Evolutionary conservation across 1,140 invertebrate species (phyloP).

Genomic region (Ceratina australensis): DNA sequence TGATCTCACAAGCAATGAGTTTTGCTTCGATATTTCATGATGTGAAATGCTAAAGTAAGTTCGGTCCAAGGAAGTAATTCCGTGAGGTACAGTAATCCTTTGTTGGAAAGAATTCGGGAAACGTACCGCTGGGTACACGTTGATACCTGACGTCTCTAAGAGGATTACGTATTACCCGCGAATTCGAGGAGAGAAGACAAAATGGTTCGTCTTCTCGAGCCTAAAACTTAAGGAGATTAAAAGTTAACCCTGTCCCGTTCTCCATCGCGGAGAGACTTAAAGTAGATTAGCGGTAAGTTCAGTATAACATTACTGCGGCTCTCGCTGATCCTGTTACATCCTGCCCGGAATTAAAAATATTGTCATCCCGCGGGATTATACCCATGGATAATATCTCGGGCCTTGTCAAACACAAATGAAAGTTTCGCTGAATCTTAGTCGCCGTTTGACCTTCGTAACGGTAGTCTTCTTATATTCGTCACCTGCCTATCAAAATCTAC

Average conservation of each 20-base stretch:
- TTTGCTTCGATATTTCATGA: too few species aligned
- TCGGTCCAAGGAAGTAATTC: not conserved
- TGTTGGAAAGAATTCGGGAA: constrained; percentile 10
- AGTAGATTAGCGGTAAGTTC: constrained; percentile 73
- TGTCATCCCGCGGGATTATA: constrained; percentile 74
- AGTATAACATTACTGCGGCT: constrained; percentile 74
- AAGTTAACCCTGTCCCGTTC: constrained; percentile 68
- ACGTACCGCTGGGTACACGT: constrained; percentile 30
- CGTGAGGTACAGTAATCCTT: not conserved
- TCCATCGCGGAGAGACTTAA: constrained; percentile 57
- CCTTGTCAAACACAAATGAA: constrained; percentile 72
- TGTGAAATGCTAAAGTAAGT: too few species aligned
- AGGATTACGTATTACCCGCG: constrained; percentile 69
- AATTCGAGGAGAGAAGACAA: constrained; percentile 67
- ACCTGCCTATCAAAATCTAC: not conserved
- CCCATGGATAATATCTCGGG: constrained; percentile 68
- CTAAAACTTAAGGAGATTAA: constrained; percentile 76
- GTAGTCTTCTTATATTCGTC: not conserved
- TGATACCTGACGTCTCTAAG: constrained; percentile 71
- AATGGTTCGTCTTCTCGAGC: constrained; percentile 64
- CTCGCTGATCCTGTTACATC: constrained; percentile 76
- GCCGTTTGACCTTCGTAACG: constrained; percentile 11
- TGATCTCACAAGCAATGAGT: too few species aligned
- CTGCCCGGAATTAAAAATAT: constrained; percentile 77
- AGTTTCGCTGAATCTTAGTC: constrained; percentile 59